Base-by-base conservation (phyloP, 2,113 vertebrate genomes). In the Prionailurus bengalensis region DNA sequence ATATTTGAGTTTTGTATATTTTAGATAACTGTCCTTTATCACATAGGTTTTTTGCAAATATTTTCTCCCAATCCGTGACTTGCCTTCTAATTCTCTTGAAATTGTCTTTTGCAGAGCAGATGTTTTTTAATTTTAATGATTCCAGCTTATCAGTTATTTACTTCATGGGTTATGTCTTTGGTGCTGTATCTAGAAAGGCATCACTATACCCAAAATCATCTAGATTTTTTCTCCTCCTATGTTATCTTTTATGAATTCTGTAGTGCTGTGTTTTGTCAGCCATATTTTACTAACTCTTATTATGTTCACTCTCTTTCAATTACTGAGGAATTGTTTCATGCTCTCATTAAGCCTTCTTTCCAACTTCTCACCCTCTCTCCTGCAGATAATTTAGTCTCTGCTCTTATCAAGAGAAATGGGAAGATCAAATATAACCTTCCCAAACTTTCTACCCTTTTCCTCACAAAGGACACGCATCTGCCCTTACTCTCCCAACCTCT, bases 71-170 rank as follows among this genome's bases (percentile, higher is more conserved):
- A 3, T 68, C 45, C 36, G 36, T 80, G 79, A 21, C 29, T 76
- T 66, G n/a, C 76, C 58, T 45, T 84, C 79, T 89, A 17, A 58
- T 71, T 45, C 48, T 86, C 29, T 68, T 87, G 27, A 87, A 14
- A 51, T 4, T 42, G 14, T 66, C 21, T 76, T 83, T 90, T 53
- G 15, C 36, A 68, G 79, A 89, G 42, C 29, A 94, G 68, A 55
- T 29, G n/a, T 84, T 84, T 58, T 84, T 80, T 48, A 70, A 31
- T 79, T 94, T 70, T 70, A 88, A 88, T 88, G 36, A 80, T 51
- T 58, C 31, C 31, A 58, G 3, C 17, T 84, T 83, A 48, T 53
- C 15, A 90, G 0, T 31, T 76, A 55, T 55, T 95, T 68, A 31
- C 66, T 95, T 76, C 36, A 55, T 55, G 51, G 31, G 33, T 31